Base-by-base conservation (phyloP, 2,113 vertebrate genomes). In the Dinomys branickii region DNA sequence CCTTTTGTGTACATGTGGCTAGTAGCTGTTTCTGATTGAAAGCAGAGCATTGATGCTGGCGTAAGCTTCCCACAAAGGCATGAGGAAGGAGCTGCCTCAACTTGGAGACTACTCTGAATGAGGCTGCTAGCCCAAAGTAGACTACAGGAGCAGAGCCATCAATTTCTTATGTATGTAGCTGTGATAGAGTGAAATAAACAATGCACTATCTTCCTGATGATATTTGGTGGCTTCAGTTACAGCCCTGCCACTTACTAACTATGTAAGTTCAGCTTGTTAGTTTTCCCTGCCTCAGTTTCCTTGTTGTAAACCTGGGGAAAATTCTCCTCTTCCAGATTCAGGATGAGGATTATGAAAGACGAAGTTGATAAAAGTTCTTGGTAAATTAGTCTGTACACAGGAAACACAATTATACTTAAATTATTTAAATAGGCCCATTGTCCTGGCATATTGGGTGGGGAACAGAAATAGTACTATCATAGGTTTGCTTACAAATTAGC, bases 21-120 rank as follows among this genome's bases (percentile, higher is more conserved):
- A 80, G 28, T 26, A 85, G 44, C 35, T 92, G 22, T 63, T 95
- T 96, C 33, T 91, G 78, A 65, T 54, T 59, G 85, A 95, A 95
- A 97, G n/a, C 12, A 88, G 33, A 77, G 0, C 16, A 77, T 28
- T 52, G 56, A 67, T 75, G 11, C 14, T 91, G 33, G 22, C 7
- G 94, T 84, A 85, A 33, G 14, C 10, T 90, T 96, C 69, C 35
- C 83, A 20, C n/a, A 77, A 94, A 77, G 58, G 17, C 87, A 7
- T 38, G 35, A 77, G 44, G 58, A 28, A 24, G 24, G 38, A 75
- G 7, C 4, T 94, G 17, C 56, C n/a, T 94, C 14, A 78, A 13
- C 33, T 80, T 38, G 28, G 33, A 90, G 38, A 50, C 26, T 82
- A 16, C 19, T 92, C 75, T 67, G 13, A 92, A 65, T 89, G 41